Evolutionary conservation across 1,140 invertebrate species (phyloP).

Genomic region (Plodia interpunctella): DNA sequence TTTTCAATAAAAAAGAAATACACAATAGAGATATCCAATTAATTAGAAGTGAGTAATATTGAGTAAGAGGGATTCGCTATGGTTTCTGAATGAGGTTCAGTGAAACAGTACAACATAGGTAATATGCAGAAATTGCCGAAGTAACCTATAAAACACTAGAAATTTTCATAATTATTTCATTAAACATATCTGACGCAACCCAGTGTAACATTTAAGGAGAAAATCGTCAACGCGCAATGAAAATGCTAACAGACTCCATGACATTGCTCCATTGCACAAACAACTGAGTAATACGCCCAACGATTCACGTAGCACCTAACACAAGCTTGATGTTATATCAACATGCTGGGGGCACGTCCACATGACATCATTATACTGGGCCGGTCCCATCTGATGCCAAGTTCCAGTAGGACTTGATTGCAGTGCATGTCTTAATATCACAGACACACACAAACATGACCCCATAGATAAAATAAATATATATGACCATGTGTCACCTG

Average conservation of each 20-base stretch:
- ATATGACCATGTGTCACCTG: too few relatives aligned
- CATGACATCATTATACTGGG: background rate
- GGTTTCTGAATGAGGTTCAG: too few relatives aligned
- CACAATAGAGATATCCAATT: too few relatives aligned
- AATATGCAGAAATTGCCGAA: too few relatives aligned
- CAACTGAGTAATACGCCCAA: background rate
- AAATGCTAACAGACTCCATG: background rate
- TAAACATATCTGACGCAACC: background rate
- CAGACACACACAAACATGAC: background rate
- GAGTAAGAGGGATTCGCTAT: too few relatives aligned
- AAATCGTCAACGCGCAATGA: background rate
- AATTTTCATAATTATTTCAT: background rate
- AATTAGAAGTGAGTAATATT: too few relatives aligned
- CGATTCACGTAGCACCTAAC: background rate
- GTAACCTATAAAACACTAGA: background rate
- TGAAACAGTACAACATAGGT: too few relatives aligned
- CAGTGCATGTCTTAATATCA: background rate
- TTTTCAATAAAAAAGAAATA: too few relatives aligned
- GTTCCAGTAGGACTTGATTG: background rate
- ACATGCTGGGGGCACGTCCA: conserved; percentile 46
- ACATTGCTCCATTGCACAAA: too few relatives aligned
- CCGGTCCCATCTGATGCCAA: background rate
- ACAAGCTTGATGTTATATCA: background rate
- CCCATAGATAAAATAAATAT: too few relatives aligned
- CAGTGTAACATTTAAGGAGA: background rate